Evolutionary conservation across 2,888 invertebrate genomes (phyloP).

Genomic region (Drosophila trichaetosa): DNA sequence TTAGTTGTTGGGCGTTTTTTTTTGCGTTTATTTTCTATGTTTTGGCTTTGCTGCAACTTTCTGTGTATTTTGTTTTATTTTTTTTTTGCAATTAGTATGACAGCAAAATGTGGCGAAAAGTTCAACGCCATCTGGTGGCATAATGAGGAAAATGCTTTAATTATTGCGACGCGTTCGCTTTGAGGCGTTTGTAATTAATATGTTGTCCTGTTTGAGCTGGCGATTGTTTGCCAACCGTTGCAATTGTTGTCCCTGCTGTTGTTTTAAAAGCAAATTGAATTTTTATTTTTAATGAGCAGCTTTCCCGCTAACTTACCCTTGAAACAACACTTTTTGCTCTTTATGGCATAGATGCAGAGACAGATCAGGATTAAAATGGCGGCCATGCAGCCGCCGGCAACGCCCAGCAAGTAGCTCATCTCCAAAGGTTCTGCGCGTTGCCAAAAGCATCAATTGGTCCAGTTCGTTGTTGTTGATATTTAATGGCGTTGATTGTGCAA

Average conservation of each 20-base stretch:
- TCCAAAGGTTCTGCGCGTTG: constrained; percentile 86
- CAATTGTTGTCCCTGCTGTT: constrained; percentile 4
- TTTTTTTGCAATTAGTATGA: constrained; percentile 73
- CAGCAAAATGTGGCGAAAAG: constrained; percentile 49
- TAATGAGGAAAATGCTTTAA: constrained; percentile 76
- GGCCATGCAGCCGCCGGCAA: constrained; percentile 87
- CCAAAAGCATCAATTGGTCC: constrained; percentile 12
- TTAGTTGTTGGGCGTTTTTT: constrained; percentile 8
- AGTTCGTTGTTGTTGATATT: constrained; percentile 20
- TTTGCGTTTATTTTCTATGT: constrained; percentile 40
- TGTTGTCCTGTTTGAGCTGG: constrained; percentile 44
- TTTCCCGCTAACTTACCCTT: constrained; percentile 85
- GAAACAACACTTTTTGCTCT: constrained; percentile 88
- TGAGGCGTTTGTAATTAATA: constrained; percentile 69
- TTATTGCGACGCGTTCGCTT: constrained; percentile 62
- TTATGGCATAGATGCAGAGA: constrained; percentile 87
- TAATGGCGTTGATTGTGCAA: constrained; percentile 42
- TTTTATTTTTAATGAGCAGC: constrained; percentile 49
- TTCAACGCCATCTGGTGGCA: constrained; percentile 55
- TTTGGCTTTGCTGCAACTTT: constrained; percentile 61
- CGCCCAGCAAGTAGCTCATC: constrained; percentile 87
- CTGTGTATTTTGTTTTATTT: constrained; percentile 36
- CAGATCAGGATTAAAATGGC: constrained; percentile 86
- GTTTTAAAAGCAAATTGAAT: constrained; percentile 16
- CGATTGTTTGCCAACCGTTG: constrained; percentile 40